Evolutionary conservation across 2,113 vertebrate species (phyloP).

Genomic region (Ceyx cyanopectus): DNA sequence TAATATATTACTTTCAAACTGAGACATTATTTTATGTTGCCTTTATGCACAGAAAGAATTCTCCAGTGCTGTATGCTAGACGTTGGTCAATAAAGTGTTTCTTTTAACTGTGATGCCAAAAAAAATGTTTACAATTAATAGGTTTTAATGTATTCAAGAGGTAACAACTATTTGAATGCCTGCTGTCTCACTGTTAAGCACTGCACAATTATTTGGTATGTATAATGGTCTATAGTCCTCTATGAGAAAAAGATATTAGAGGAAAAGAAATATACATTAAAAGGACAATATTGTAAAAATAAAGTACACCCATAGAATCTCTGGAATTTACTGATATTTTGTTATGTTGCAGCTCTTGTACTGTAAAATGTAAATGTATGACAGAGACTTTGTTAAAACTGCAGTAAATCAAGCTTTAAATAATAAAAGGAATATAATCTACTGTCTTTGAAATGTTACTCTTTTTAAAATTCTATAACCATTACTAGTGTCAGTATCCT

Average conservation of each 20-base stretch:
- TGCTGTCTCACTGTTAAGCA: neutral
- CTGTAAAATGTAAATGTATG: neutral
- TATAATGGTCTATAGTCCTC: neutral
- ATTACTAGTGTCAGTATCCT: neutral
- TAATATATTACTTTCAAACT: neutral
- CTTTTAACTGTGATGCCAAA: neutral
- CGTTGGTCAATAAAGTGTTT: neutral
- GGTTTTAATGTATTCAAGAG: neutral
- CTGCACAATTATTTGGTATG: neutral
- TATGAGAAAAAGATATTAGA: neutral
- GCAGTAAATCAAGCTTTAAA: neutral
- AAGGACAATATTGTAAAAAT: neutral
- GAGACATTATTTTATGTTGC: neutral
- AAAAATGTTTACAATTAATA: neutral
- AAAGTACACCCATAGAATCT: neutral
- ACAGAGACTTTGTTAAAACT: neutral
- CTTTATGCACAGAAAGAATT: neutral
- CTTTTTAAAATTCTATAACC: neutral
- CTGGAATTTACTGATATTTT: neutral
- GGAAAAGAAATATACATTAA: neutral
- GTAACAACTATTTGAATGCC: neutral
- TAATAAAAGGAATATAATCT: neutral
- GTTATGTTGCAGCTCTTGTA: neutral
- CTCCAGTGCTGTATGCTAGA: neutral
- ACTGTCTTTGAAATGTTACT: neutral